These are phyloP conservation scores for Forbesichthys papilliferus DNA, from an alignment of 2,113 vertebrate species.

Conservation along the genomic window DNA sequence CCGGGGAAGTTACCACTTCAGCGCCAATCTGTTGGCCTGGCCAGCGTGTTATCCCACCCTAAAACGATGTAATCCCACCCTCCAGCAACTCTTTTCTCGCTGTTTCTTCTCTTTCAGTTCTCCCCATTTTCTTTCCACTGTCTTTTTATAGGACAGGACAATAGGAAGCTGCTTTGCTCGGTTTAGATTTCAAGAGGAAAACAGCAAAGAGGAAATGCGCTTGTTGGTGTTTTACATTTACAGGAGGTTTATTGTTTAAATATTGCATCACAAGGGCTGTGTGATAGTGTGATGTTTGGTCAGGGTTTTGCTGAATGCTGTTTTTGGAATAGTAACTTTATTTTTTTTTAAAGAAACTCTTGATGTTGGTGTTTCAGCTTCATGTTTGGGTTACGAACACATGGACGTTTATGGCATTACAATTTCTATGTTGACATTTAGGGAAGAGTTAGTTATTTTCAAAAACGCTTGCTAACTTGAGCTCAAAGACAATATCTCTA, in stretches of 20 bases:
- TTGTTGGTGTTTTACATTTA: not conserved
- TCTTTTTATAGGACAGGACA: not conserved
- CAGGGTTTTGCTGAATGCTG: constrained; percentile 2
- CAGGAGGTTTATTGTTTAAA: not conserved
- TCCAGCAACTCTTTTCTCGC: not conserved
- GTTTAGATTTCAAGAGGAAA: constrained; percentile 1
- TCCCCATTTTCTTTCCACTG: not conserved
- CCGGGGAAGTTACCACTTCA: not conserved
- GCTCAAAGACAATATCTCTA: too few species aligned
- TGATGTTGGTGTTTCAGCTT: too few species aligned
- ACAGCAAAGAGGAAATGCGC: not conserved
- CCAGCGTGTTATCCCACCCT: constrained; percentile 15
- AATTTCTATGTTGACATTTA: too few species aligned
- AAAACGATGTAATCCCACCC: constrained; percentile 11
- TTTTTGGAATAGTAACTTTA: not conserved
- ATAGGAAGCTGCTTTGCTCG: not conserved
- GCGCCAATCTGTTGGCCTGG: not conserved
- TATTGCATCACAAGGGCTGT: not conserved
- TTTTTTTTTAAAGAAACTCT: not conserved
- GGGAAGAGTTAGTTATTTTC: too few species aligned
- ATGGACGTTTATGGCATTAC: too few species aligned
- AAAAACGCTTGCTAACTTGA: too few species aligned
- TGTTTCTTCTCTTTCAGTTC: too few species aligned
- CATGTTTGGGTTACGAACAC: too few species aligned
- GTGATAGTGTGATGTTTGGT: not conserved